phyloP scores from a whole-genome alignment of 2,888 invertebrate species.

The Cremastinae sp. region DNA sequence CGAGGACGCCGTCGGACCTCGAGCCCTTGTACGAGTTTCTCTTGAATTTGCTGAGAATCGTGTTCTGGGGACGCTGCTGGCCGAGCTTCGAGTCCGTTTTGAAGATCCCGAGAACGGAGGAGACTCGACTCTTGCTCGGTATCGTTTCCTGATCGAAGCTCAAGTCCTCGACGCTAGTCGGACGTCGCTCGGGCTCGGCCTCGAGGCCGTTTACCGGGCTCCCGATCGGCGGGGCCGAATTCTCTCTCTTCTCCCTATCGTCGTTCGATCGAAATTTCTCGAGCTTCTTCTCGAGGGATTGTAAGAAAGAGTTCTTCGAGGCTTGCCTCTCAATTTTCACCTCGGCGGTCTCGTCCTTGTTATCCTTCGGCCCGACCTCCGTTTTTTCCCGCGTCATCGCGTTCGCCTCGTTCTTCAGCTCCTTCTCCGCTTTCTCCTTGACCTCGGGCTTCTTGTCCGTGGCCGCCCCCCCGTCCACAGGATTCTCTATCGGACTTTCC shows the following conservation, averaged over 20 bases:
- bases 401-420: slow-evolving; percentile 74
- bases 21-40: slow-evolving; percentile 80
- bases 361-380: slow-evolving; percentile 58
- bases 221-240: slow-evolving; percentile 70
- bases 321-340: slow-evolving; percentile 66
- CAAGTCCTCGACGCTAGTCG: slow-evolving; percentile 87
- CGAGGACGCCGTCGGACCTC: slow-evolving; percentile 67
- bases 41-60: slow-evolving; percentile 82
- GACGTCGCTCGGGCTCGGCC: slow-evolving; percentile 86
- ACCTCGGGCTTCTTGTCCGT: slow-evolving; percentile 57
- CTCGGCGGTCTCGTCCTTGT: slow-evolving; percentile 61
- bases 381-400: slow-evolving; percentile 69
- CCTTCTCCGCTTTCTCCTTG: slow-evolving; percentile 69
- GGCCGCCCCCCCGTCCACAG: too few relatives aligned
- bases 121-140: slow-evolving; percentile 85
- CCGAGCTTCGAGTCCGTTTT: slow-evolving; percentile 82
- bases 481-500: slow-evolving; percentile 17
- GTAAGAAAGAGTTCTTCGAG: slow-evolving; percentile 84
- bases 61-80: slow-evolving; percentile 62
- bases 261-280: slow-evolving; percentile 76
- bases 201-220: slow-evolving; percentile 81
- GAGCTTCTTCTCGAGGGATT: slow-evolving; percentile 86
- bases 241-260: slow-evolving; percentile 73
- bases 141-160: slow-evolving; percentile 79
- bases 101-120: slow-evolving; percentile 89